Base-by-base conservation (phyloP, 1,140 invertebrate species). In the Aphaenogaster floridana region DNA sequence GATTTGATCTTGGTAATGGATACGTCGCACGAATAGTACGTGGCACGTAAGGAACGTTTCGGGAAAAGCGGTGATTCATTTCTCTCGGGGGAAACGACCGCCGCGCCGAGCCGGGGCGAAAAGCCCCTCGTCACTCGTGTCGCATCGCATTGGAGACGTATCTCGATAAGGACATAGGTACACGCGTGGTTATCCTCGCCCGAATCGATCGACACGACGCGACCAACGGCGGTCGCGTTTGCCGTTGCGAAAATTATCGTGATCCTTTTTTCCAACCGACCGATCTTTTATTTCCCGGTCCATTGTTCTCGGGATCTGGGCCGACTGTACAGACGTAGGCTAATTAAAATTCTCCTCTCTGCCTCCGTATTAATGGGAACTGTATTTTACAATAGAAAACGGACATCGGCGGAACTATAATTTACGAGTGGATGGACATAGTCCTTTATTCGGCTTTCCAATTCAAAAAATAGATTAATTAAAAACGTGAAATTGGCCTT, bases 341-440 rank as follows among this genome's bases (percentile, higher is more conserved):
- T 81, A 81, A 81, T 81, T 81, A 81, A 81, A 81, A 69, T 59
- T 59, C 39, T 71, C 9, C 77, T 39, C 54, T 28, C 15, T 76
- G 17, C 8, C 45, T 39, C n/a, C 11, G 34, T 21, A 8, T 68
- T 66, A 68, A 39, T 7, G 5, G 13, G 45, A 13, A 9, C 15
- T 61, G 15, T 61, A 39, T 21, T 9, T 80, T 52, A 68, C 34
- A 50, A 42, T 59, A n/a, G 13, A n/a, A 21, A n/a, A 34, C 28
- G 17, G 13, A 80, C 17, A n/a, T 28, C 42, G 4, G 9, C 42
- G 21, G 9, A 17, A 11, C 13, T 3, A 45, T 39, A 68, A 68
- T 68, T 79, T 50, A 66, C 28, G 11, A 79, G 2, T 21, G 9
- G 8, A 66, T 45, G 13, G 3, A 39, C 36, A 39, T 66, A 4